Percentiles rank a stretch among this genome's conserved stretches.
Evolutionary conservation across 2,888 invertebrate genomes (phyloP).

Genomic region (Chydorus sphaericus): DNA sequence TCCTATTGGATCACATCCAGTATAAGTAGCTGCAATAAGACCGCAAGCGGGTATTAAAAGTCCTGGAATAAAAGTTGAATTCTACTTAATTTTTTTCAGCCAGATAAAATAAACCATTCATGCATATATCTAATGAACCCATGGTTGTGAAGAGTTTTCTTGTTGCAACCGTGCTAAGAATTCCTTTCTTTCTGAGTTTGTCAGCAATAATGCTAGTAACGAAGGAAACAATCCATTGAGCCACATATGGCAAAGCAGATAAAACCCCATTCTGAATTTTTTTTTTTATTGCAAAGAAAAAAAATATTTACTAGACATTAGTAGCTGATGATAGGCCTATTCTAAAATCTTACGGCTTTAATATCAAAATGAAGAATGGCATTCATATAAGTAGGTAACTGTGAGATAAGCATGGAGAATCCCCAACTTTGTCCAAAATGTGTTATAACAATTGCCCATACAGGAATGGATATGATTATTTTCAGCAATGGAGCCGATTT

Average conservation of each 20-base stretch:
- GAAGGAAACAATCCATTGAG: conserved; percentile 54
- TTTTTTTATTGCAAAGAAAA: too few relatives aligned
- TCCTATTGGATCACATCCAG: conserved; percentile 24
- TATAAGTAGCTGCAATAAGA: conserved; percentile 44
- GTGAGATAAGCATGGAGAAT: conserved; percentile 78
- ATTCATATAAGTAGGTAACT: conserved; percentile 77
- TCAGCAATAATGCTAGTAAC: conserved; percentile 53
- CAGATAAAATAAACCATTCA: too few relatives aligned
- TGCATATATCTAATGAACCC: too few relatives aligned
- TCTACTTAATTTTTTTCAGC: too few relatives aligned
- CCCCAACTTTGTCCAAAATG: conserved; percentile 66
- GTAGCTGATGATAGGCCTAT: too few relatives aligned
- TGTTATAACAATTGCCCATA: conserved; percentile 76
- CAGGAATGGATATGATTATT: conserved; percentile 61
- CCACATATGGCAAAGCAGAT: conserved; percentile 50
- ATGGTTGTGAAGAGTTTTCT: background rate
- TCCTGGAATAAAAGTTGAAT: too few relatives aligned
- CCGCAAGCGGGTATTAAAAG: conserved; percentile 41
- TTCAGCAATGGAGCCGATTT: conserved; percentile 60
- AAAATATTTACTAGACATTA: too few relatives aligned
- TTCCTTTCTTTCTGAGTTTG: too few relatives aligned
- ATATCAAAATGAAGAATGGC: conserved; percentile 72
- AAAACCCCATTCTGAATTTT: conserved; percentile 42
- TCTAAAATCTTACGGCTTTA: conserved; percentile 44
- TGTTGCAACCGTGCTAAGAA: too few relatives aligned